phyloP scores from a whole-genome alignment of 2,113 vertebrate genomes.

The Saccopteryx bilineata region DNA sequence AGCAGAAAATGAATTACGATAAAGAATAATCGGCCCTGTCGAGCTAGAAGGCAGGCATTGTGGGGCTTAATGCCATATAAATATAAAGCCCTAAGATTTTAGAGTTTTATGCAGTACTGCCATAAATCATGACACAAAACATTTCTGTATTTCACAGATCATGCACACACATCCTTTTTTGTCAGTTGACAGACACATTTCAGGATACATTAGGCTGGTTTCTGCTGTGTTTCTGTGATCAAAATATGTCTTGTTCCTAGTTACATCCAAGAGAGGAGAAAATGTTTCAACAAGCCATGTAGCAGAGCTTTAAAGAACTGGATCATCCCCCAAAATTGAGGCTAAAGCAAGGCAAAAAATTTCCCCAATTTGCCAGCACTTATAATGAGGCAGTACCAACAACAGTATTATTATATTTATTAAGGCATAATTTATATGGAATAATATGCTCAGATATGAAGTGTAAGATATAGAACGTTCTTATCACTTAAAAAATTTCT shows the following conservation, averaged over 20 bases:
- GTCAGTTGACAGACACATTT: slow-evolving; percentile 54
- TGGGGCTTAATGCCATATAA: slow-evolving; percentile 59
- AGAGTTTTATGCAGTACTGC: background rate
- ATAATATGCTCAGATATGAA: background rate
- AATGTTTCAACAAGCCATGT: background rate
- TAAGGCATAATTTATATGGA: slow-evolving; percentile 3
- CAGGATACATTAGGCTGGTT: slow-evolving; percentile 47
- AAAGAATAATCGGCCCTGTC: slow-evolving; percentile 63
- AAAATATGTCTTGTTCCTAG: background rate
- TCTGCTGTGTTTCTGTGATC: slow-evolving; percentile 28
- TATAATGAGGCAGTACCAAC: background rate
- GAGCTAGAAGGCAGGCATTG: slow-evolving; percentile 44
- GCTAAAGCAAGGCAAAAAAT: background rate
- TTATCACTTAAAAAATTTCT: background rate
- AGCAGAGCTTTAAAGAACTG: background rate
- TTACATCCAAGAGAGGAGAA: background rate
- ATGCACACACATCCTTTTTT: slow-evolving; percentile 57
- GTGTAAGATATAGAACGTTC: background rate
- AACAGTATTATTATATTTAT: background rate
- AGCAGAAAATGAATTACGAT: slow-evolving; percentile 59
- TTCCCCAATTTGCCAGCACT: background rate
- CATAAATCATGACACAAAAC: slow-evolving; percentile 25
- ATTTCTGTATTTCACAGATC: slow-evolving; percentile 73
- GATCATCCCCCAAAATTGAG: background rate
- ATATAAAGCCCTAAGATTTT: slow-evolving; percentile 55